These are phyloP conservation scores for Eurosta solidaginis DNA, from an alignment of 1,140 invertebrate species.

Conservation along the genomic window DNA sequence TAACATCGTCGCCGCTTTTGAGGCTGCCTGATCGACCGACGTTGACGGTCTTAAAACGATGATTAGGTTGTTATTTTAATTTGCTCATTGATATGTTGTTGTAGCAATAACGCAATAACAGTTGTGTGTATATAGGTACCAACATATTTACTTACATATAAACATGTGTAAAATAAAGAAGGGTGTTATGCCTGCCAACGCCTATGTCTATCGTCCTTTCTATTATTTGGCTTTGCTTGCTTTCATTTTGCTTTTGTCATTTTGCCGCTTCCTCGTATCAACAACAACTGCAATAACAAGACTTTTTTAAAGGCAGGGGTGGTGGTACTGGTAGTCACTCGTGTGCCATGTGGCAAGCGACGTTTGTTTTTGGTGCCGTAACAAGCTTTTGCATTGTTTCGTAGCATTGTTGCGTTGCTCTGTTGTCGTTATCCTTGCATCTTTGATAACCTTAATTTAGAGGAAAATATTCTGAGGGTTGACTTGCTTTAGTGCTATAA, in stretches of 20 bases:
- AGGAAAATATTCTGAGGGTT: background rate
- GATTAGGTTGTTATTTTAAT: slow-evolving; percentile 62
- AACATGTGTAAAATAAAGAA: background rate
- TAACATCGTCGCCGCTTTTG: background rate
- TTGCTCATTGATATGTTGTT: slow-evolving; percentile 58
- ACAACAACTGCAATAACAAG: slow-evolving; percentile 14
- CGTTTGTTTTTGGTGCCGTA: slow-evolving; percentile 29
- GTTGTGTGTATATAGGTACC: too few species aligned
- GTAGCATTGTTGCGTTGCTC: background rate
- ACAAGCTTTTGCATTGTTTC: slow-evolving; percentile 27
- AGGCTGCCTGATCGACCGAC: slow-evolving; percentile 35
- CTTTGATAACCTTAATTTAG: background rate
- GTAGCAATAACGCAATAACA: background rate
- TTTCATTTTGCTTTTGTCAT: slow-evolving; percentile 31
- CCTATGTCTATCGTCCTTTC: slow-evolving; percentile 13
- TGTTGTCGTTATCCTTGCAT: slow-evolving; percentile 11
- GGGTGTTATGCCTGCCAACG: background rate
- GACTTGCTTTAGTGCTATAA: background rate
- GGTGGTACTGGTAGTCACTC: background rate
- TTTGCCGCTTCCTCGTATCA: slow-evolving; percentile 29
- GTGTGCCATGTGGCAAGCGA: slow-evolving; percentile 7
- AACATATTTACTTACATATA: too few species aligned
- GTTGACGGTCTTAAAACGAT: slow-evolving; percentile 59
- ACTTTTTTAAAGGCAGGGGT: background rate
- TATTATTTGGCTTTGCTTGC: background rate